These are phyloP conservation scores for Rhodinocichla rosea DNA, from an alignment of 2,113 vertebrate species.

Conservation along the genomic window DNA sequence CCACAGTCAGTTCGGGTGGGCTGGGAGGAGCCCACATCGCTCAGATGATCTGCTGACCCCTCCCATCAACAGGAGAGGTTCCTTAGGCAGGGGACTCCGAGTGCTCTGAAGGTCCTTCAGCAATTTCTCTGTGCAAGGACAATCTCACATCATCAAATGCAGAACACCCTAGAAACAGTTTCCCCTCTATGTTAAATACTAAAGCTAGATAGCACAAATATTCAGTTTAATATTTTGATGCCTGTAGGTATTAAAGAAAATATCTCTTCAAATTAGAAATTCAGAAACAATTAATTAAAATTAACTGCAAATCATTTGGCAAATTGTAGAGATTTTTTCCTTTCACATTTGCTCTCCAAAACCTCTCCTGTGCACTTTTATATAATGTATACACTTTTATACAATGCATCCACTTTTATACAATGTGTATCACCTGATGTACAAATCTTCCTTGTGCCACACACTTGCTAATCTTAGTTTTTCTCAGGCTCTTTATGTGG, in stretches of 20 bases:
- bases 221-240: not conserved
- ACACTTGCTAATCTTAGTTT: not conserved
- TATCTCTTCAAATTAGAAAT: not conserved
- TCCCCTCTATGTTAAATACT: not conserved
- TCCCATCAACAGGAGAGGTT: not conserved
- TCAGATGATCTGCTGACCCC: not conserved
- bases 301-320: not conserved
- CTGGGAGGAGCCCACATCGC: not conserved
- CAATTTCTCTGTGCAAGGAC: not conserved
- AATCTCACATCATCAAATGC: not conserved
- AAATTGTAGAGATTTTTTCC: not conserved
- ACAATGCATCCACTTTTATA: not conserved
- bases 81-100: not conserved
- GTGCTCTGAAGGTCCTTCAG: not conserved
- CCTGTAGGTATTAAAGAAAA: not conserved
- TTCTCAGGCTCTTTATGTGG: not conserved
- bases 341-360: not conserved
- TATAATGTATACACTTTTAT: not conserved
- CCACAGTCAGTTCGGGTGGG: not conserved
- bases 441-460: not conserved
- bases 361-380: not conserved
- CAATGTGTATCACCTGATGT: not conserved
- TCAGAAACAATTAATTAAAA: not conserved
- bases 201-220: not conserved
- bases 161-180: not conserved